Evolutionary conservation across 2,797 vertebrate species (phyloP).

Genomic region (Galagoides demidoff): DNA sequence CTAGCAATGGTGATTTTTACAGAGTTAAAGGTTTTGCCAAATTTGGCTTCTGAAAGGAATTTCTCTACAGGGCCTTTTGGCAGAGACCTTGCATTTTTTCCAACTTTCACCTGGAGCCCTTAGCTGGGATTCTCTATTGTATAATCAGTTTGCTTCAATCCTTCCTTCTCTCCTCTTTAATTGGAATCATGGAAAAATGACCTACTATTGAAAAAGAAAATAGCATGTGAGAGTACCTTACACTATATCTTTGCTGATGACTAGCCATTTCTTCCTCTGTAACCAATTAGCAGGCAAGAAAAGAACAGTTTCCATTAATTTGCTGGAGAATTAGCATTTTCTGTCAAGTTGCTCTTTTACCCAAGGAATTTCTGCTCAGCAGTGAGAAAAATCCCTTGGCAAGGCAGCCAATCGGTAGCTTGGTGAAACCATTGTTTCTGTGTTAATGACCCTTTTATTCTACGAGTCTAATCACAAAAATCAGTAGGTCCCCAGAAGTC

Average conservation of each 20-base stretch:
- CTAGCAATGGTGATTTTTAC: constrained; percentile 41
- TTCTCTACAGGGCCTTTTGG: constrained; percentile 56
- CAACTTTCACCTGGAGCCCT: constrained; percentile 29
- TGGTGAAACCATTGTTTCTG: constrained; percentile 2
- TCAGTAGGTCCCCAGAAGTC: neutral
- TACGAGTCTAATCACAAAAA: neutral
- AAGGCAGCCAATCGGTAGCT: neutral
- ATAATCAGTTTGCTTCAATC: constrained; percentile 12
- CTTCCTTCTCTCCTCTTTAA: neutral
- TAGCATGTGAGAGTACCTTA: neutral
- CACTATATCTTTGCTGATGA: neutral
- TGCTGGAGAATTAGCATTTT: neutral
- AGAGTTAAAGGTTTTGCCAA: constrained; percentile 61
- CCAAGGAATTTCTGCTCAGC: neutral
- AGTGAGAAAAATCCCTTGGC: neutral
- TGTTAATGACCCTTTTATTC: neutral
- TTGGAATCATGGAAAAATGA: neutral
- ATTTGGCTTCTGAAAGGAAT: constrained; percentile 71
- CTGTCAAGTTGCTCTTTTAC: neutral
- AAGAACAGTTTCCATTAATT: neutral
- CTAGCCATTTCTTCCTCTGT: neutral
- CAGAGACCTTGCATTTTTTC: neutral
- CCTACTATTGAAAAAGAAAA: neutral
- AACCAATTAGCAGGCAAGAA: neutral
- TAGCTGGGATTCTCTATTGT: neutral